Evolutionary conservation across 2,888 invertebrate species (phyloP).

Genomic region (Ochropleura leucogaster): DNA sequence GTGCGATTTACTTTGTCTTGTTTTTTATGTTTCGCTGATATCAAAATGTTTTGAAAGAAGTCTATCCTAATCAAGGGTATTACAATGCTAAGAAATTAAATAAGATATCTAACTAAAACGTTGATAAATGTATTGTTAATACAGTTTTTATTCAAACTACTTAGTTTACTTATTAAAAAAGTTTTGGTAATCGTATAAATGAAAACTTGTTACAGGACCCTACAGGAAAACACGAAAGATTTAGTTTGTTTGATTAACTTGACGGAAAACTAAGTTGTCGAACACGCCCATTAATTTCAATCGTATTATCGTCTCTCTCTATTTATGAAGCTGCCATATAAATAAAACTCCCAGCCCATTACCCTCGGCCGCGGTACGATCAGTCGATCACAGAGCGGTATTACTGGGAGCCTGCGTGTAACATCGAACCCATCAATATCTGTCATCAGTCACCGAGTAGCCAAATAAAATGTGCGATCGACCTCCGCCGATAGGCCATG

Average conservation of each 20-base stretch:
- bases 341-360: conserved; percentile 84
- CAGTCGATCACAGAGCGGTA: conserved; percentile 77
- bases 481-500: conserved; percentile 74
- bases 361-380: conserved; percentile 75
- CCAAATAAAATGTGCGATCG: conserved; percentile 87
- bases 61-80: conserved; percentile 4
- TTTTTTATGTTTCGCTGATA: conserved; percentile 69
- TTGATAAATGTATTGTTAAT: not conserved
- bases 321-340: conserved; percentile 84
- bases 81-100: conserved; percentile 5
- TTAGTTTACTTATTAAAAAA: not conserved
- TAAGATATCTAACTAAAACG: not conserved
- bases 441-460: conserved; percentile 85
- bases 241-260: conserved; percentile 69
- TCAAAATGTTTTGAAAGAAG: conserved; percentile 60
- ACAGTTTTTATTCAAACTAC: conserved; percentile 23
- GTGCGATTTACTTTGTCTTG: conserved; percentile 64
- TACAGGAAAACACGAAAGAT: conserved; percentile 64
- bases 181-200: conserved; percentile 30
- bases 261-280: conserved; percentile 73
- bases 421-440: conserved; percentile 86
- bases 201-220: conserved; percentile 46
- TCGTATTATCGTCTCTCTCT: conserved; percentile 79
- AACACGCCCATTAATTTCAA: conserved; percentile 79
- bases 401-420: conserved; percentile 77